A percentile compares a stretch with the other conserved stretches of the same genome.
These are phyloP conservation scores for Zonotrichia leucophrys DNA, from an alignment of 2,113 vertebrate genomes.

Conservation along the genomic window DNA sequence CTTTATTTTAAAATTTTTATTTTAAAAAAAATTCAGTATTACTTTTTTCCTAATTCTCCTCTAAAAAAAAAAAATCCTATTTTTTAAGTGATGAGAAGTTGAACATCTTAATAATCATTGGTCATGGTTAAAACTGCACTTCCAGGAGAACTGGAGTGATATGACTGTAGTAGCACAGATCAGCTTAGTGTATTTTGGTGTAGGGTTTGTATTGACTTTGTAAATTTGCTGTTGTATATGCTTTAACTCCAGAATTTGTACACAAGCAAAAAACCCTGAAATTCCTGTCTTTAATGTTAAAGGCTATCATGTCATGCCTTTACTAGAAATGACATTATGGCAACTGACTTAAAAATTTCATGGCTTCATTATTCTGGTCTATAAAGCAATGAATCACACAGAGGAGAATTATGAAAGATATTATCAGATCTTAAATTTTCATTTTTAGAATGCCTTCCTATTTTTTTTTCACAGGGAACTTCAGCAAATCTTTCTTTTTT, in stretches of 20 bases:
- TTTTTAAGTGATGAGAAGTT: background rate
- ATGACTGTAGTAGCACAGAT: background rate
- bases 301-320: background rate
- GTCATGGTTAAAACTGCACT: background rate
- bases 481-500: background rate
- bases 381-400: background rate
- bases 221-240: background rate
- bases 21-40: background rate
- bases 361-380: background rate
- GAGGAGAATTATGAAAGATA: background rate
- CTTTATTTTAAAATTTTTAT: background rate
- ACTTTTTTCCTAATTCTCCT: background rate
- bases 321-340: background rate
- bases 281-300: background rate
- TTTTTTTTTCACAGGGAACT: background rate
- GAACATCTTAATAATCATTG: background rate
- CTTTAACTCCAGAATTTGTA: background rate
- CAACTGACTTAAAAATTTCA: background rate
- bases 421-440: background rate
- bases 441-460: background rate
- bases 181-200: background rate
- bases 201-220: background rate
- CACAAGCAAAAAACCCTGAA: accelerated
- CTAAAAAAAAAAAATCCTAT: background rate
- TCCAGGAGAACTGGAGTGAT: background rate